phyloP scores from a whole-genome alignment of 2,113 vertebrate genomes.

The Coracopsis vasa region DNA sequence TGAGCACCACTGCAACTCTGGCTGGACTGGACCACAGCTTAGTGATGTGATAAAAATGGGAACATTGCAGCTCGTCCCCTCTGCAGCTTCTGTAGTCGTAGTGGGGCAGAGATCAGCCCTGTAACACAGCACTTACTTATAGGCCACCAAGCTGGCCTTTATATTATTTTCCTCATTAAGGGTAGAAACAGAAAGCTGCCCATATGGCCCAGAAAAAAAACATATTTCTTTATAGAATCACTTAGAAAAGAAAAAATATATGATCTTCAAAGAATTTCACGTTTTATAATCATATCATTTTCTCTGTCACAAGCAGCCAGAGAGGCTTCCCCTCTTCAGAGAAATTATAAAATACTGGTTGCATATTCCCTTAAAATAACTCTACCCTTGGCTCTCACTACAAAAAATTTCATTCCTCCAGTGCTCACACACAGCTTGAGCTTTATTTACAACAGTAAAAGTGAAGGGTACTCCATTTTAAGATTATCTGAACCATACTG shows the following conservation, averaged over 20 bases:
- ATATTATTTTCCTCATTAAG: background rate
- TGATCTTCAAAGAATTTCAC: background rate
- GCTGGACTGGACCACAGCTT: background rate
- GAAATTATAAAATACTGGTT: background rate
- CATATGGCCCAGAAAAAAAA: background rate
- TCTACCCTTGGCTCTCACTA: background rate
- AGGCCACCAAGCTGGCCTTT: background rate
- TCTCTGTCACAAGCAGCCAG: background rate
- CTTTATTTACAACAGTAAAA: background rate
- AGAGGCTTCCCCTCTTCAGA: background rate
- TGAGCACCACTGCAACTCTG: background rate
- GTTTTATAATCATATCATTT: background rate
- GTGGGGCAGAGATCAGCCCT: background rate
- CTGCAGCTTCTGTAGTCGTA: background rate
- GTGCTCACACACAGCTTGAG: background rate
- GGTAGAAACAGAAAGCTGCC: background rate
- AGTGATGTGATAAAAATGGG: background rate
- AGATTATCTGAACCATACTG: background rate
- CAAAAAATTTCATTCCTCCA: background rate
- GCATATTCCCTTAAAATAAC: background rate
- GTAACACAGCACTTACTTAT: background rate
- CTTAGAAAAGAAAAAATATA: background rate
- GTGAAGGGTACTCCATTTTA: background rate
- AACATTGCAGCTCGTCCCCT: background rate
- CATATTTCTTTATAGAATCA: background rate